phyloP scores from a whole-genome alignment of 2,113 vertebrate species.

The Danionella cerebrum region DNA sequence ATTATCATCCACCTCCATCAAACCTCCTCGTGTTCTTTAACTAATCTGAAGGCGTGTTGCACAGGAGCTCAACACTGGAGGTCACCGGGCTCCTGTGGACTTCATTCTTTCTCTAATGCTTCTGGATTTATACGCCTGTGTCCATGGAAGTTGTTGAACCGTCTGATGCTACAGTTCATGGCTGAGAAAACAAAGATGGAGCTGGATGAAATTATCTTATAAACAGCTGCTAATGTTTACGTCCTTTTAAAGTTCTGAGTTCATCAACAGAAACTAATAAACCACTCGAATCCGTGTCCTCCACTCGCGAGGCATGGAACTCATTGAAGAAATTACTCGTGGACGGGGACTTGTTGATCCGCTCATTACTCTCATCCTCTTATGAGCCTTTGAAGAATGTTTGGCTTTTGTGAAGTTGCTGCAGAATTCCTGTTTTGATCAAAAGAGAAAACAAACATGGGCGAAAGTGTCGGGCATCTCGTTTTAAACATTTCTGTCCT shows the following conservation, averaged over 20 bases:
- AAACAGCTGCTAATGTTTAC: background rate
- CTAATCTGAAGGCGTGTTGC: too few relatives aligned
- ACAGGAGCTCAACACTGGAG: too few relatives aligned
- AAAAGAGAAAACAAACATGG: background rate
- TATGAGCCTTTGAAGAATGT: background rate
- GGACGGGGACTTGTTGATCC: background rate
- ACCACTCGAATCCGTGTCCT: background rate
- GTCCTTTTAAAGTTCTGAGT: background rate
- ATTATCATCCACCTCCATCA: too few relatives aligned
- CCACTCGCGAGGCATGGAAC: background rate
- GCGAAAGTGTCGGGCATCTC: background rate
- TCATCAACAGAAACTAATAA: background rate
- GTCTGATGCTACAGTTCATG: too few relatives aligned
- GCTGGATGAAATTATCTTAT: background rate
- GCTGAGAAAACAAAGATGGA: too few relatives aligned
- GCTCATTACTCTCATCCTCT: constrained; percentile 1
- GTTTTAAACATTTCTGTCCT: too few relatives aligned
- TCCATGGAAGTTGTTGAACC: too few relatives aligned
- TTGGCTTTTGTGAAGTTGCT: background rate
- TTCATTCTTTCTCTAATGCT: too few relatives aligned
- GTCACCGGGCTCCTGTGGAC: too few relatives aligned
- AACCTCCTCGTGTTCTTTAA: too few relatives aligned
- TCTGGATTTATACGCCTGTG: too few relatives aligned
- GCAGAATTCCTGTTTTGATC: background rate
- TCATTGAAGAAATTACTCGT: background rate